Base-by-base conservation (phyloP, 2,113 vertebrate genomes). In the Ceyx margarethae region DNA sequence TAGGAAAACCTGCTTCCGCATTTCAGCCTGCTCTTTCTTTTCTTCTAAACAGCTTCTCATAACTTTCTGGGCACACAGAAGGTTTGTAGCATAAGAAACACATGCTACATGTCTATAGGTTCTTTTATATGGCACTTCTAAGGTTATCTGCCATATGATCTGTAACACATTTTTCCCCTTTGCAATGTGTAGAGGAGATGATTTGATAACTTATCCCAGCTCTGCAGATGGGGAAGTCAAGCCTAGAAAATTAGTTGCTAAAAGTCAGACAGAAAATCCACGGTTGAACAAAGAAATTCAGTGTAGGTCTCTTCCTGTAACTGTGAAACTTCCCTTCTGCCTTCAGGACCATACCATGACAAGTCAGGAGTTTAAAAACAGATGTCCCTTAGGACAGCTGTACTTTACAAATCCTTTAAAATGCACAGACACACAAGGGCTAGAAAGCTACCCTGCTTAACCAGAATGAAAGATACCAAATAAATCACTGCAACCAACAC, bases 201-300 rank as follows among this genome's bases (percentile, higher is more conserved):
- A 66, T 29, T 66, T 79, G 92, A 93, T 91, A 91, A 62, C 85
- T 86, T 91, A 92, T 87, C 86, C 86, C 58, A 65, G 54, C 67
- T 81, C 71, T 81, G 71, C 92, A 85, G 84, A 69, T n/a, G 21
- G 78, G 60, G 11, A 95, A 95, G 42, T 61, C 83, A 91, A 81
- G 35, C 75, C 66, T 56, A 87, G 89, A 85, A 89, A 94, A 93
- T 94, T 92, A 82, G 81, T 91, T 94, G 78, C 71, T 64, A 73
- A 85, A 82, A 95, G 56, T 40, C 60, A 92, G 89, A 93, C 84
- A 92, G 81, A 89, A 92, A 91, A 95, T 56, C 89, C 51, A 40
- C 53, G 29, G 31, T 4, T 90, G 58, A 89, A 93, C 71, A 94
- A 76, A 84, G 54, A 76, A 79, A 80, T 74, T 75, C 64, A 87